These are phyloP conservation scores for Oreotrochilus melanogaster DNA, from an alignment of 2,113 vertebrate genomes.

Conservation along the genomic window DNA sequence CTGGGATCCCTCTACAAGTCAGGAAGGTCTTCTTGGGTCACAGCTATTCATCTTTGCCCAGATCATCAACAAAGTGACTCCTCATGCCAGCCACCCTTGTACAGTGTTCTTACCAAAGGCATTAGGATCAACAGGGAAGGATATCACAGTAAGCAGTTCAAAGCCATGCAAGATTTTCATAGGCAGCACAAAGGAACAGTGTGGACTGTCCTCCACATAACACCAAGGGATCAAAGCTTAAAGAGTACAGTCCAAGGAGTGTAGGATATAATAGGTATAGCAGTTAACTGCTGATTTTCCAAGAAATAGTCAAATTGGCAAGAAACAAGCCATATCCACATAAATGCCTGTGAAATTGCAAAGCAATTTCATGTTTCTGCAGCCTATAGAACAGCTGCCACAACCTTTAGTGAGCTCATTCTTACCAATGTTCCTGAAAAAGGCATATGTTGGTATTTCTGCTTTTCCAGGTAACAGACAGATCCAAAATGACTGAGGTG, in stretches of 20 bases:
- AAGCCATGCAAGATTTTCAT: not conserved
- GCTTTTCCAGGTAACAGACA: not conserved
- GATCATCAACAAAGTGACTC: not conserved
- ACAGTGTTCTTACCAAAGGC: not conserved
- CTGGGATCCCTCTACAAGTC: not conserved
- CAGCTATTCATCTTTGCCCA: not conserved
- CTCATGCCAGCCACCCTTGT: accelerated
- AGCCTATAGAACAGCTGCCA: not conserved
- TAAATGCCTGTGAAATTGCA: not conserved
- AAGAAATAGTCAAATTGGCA: not conserved
- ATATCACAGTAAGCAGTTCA: not conserved
- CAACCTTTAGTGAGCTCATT: not conserved
- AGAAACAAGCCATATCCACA: not conserved
- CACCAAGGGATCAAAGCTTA: not conserved
- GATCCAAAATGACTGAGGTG: not conserved
- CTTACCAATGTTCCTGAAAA: not conserved
- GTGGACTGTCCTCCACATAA: not conserved
- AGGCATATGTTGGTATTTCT: not conserved
- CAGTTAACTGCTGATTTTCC: not conserved
- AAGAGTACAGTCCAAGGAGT: not conserved
- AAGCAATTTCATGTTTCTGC: not conserved
- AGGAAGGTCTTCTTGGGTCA: not conserved
- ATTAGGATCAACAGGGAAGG: not conserved
- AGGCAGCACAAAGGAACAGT: not conserved
- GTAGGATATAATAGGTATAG: not conserved